A percentile compares a stretch with the other conserved stretches of the same genome.
phyloP scores from a whole-genome alignment of 2,113 vertebrate genomes.

The Tonatia bakeri region DNA sequence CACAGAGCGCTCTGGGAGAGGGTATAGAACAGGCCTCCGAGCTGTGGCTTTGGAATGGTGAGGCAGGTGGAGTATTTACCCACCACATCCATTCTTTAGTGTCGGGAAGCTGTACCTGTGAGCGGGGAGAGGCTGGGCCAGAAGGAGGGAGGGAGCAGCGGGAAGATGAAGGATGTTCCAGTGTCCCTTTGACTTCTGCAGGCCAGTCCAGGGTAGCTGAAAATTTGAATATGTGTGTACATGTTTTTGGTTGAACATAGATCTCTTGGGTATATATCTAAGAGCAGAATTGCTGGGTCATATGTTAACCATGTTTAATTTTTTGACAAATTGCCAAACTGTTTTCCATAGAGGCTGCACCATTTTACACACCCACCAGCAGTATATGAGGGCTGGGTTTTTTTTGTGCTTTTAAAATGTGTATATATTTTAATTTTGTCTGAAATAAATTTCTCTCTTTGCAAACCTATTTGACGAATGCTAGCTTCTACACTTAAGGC shows the following conservation, averaged over 20 bases:
- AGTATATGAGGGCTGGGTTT: background rate
- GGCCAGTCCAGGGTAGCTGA: background rate
- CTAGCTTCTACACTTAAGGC: background rate
- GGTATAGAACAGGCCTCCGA: background rate
- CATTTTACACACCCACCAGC: background rate
- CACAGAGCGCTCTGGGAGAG: background rate
- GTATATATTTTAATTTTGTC: background rate
- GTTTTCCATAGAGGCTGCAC: background rate
- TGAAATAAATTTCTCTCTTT: background rate
- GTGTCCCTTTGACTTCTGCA: background rate
- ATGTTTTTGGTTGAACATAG: background rate
- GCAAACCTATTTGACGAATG: background rate
- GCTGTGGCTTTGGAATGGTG: background rate
- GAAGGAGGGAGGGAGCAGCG: background rate
- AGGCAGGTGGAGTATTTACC: background rate
- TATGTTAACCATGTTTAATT: background rate
- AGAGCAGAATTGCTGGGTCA: background rate
- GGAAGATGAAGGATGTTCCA: background rate
- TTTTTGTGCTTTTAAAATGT: background rate
- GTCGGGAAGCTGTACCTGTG: background rate
- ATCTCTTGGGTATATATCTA: background rate
- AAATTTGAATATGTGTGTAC: background rate
- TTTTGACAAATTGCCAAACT: background rate
- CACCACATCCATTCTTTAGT: background rate
- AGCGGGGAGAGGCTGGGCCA: background rate